Percentiles rank a stretch among this genome's conserved stretches.
These are phyloP conservation scores for Amphiura filiformis DNA, from an alignment of 35 echinoderm and acorn worm species.

Conservation along the genomic window DNA sequence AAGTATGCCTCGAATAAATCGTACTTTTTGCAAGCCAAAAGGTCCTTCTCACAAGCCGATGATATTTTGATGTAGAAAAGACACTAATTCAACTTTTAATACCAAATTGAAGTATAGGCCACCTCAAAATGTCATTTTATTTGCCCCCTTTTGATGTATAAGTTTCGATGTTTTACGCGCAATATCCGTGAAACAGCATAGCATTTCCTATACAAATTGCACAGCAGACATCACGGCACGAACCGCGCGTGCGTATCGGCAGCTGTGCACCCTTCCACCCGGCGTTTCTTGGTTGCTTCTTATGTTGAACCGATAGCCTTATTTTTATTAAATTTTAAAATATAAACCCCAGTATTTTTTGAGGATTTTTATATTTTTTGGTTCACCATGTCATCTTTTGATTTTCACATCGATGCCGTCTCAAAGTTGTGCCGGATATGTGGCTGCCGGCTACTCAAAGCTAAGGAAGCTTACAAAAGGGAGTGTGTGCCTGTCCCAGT, in stretches of 20 bases:
- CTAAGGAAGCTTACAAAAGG: background rate
- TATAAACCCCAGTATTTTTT: background rate
- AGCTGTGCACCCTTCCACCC: background rate
- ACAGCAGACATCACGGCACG: background rate
- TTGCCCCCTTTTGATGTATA: too few relatives aligned
- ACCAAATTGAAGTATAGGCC: too few relatives aligned
- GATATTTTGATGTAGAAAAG: too few relatives aligned
- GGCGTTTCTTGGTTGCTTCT: background rate
- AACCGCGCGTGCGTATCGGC: background rate
- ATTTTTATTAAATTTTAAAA: background rate
- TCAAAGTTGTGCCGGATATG: background rate
- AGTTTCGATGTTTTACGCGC: too few relatives aligned
- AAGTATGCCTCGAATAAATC: too few relatives aligned
- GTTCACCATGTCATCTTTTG: background rate
- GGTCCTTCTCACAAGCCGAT: too few relatives aligned
- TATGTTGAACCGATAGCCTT: too few relatives aligned
- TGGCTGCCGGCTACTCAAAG: background rate
- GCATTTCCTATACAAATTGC: background rate
- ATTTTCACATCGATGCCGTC: background rate
- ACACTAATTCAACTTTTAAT: too few relatives aligned
- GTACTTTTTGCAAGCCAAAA: too few relatives aligned
- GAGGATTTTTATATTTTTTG: background rate
- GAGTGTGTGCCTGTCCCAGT: background rate
- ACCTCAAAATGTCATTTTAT: too few relatives aligned
- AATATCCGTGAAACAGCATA: too few relatives aligned